These are phyloP conservation scores for Archocentrus centrarchus DNA, from an alignment of 2,113 vertebrate species.

Conservation along the genomic window DNA sequence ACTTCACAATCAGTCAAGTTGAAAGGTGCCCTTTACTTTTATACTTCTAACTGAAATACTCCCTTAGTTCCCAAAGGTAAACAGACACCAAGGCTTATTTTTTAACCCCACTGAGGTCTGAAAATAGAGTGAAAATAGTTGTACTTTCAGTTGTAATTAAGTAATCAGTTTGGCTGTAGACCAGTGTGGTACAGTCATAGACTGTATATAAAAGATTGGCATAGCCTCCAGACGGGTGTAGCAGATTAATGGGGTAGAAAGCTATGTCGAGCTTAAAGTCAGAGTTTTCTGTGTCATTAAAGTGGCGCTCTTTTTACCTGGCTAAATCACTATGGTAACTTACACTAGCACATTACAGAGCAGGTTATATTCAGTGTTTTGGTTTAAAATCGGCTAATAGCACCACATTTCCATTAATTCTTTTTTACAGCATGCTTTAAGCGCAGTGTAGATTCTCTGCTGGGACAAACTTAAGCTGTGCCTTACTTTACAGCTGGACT, in stretches of 20 bases:
- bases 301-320: neutral
- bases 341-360: neutral
- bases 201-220: slow-evolving; percentile 7
- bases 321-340: neutral
- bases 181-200: neutral
- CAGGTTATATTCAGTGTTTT: too few relatives aligned
- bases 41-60: neutral
- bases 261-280: too few relatives aligned
- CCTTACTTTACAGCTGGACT: too few relatives aligned
- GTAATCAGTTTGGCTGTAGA: neutral
- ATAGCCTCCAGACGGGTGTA: neutral
- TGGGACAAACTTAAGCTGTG: too few relatives aligned
- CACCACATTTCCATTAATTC: too few relatives aligned
- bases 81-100: neutral
- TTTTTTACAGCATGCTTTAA: too few relatives aligned
- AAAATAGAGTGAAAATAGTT: neutral
- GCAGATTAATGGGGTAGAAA: too few relatives aligned
- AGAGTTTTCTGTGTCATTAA: neutral
- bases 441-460: too few relatives aligned
- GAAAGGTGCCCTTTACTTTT: neutral
- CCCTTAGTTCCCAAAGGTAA: neutral
- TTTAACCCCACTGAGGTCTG: neutral
- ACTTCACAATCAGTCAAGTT: neutral
- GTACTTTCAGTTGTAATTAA: too few relatives aligned
- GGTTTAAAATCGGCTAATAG: too few relatives aligned